These are phyloP conservation scores for Calliopsis andreniformis DNA, from an alignment of 1,140 invertebrate genomes.

Conservation along the genomic window DNA sequence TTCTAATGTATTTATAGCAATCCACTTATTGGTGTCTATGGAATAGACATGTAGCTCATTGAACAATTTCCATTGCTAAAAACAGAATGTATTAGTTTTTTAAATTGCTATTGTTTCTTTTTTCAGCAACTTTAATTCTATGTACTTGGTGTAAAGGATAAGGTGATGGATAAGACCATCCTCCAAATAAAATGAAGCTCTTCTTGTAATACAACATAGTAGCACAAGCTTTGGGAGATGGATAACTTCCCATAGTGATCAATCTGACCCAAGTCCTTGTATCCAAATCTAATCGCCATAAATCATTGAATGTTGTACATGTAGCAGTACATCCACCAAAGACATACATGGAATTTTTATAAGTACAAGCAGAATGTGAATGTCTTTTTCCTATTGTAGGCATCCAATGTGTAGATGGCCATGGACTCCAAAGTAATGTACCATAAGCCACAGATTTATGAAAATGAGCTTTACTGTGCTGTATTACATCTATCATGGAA, in stretches of 20 bases:
- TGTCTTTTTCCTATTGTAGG: slow-evolving; percentile 93
- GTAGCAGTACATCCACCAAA: slow-evolving; percentile 98
- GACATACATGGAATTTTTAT: slow-evolving; percentile 94
- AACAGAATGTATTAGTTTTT: slow-evolving; percentile 41
- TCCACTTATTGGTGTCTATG: slow-evolving; percentile 92
- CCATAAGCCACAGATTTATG: slow-evolving; percentile 86
- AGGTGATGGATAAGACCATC: slow-evolving; percentile 96
- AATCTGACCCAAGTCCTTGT: slow-evolving; percentile 91
- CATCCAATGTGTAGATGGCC: slow-evolving; percentile 80
- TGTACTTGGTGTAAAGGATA: slow-evolving; percentile 93
- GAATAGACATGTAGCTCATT: slow-evolving; percentile 96
- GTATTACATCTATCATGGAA: slow-evolving; percentile 86
- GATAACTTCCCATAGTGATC: slow-evolving; percentile 93
- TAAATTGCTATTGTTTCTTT: neutral
- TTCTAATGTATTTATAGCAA: slow-evolving; percentile 84
- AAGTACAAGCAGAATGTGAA: slow-evolving; percentile 94
- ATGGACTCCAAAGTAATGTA: slow-evolving; percentile 86
- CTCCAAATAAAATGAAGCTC: slow-evolving; percentile 94
- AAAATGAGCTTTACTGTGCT: slow-evolving; percentile 86
- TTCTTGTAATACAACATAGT: slow-evolving; percentile 93
- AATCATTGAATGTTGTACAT: slow-evolving; percentile 97
- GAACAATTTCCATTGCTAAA: slow-evolving; percentile 89
- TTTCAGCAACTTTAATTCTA: slow-evolving; percentile 10
- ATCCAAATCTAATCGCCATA: slow-evolving; percentile 96
- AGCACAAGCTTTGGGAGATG: slow-evolving; percentile 97